Conservation (phyloP, 1,140 invertebrate species). For the Pseudomyrmex flavicornis region DNA sequence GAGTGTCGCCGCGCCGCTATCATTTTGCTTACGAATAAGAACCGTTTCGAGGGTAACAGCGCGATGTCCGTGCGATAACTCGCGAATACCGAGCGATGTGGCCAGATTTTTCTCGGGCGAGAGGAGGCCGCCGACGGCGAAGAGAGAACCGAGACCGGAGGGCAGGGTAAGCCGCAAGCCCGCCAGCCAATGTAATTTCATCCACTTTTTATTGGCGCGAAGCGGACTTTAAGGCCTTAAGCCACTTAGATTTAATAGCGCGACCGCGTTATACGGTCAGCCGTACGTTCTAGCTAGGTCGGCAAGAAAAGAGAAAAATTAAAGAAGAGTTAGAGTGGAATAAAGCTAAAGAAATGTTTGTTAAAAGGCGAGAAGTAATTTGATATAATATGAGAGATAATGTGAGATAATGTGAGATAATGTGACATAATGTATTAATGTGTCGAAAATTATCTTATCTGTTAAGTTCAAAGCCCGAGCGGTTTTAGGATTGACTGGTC, state of each 20-base stretch:
- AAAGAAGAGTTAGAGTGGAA: constrained; percentile 7
- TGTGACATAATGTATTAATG: constrained; percentile 3
- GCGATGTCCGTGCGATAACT: constrained; percentile 51
- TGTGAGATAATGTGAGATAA: not conserved
- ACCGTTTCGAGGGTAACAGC: constrained; percentile 36
- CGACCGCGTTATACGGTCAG: constrained; percentile 73
- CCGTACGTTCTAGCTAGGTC: constrained; percentile 55
- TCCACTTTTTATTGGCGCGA: constrained; percentile 81
- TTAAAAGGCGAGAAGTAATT: constrained; percentile 6
- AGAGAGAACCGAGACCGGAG: constrained; percentile 34
- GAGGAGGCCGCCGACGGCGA: not conserved
- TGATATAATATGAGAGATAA: not conserved
- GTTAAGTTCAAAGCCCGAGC: too few relatives aligned
- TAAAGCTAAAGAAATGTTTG: constrained; percentile 12
- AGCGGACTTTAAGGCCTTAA: constrained; percentile 81
- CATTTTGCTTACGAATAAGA: constrained; percentile 55
- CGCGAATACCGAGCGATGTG: constrained; percentile 30
- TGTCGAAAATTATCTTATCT: not conserved
- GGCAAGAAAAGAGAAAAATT: constrained; percentile 37
- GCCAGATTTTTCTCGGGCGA: constrained; percentile 26
- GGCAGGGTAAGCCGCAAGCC: constrained; percentile 56
- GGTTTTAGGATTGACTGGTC: too few relatives aligned
- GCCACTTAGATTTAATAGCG: constrained; percentile 84
- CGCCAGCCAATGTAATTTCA: constrained; percentile 79
- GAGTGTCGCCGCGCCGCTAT: constrained; percentile 15